These are phyloP conservation scores for Chelon labrosus DNA, from an alignment of 2,797 vertebrate species.

Conservation along the genomic window DNA sequence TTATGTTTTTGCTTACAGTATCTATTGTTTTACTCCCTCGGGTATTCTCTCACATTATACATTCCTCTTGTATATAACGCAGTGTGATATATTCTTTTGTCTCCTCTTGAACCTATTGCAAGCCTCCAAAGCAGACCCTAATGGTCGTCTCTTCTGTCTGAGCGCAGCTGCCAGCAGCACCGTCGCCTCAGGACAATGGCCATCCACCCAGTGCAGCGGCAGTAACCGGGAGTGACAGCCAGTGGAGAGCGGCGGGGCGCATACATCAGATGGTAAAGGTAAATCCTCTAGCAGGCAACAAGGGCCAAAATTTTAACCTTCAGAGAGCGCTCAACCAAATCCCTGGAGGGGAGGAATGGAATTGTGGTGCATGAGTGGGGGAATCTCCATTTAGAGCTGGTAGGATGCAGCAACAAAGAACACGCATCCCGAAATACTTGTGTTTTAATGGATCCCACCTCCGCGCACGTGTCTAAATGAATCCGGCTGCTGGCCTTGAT, in stretches of 20 bases:
- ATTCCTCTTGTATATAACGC: not conserved
- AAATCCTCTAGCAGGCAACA: conserved; percentile 44
- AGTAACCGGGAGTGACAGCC: conserved; percentile 66
- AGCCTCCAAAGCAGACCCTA: conserved; percentile 19
- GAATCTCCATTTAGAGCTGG: conserved; percentile 30
- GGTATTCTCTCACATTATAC: not conserved
- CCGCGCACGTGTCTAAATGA: conserved; percentile 32
- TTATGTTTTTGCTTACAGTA: not conserved
- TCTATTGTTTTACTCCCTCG: not conserved
- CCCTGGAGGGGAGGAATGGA: conserved; percentile 21
- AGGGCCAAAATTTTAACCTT: conserved; percentile 56
- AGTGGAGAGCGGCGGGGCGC: conserved; percentile 38
- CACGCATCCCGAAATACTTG: conserved; percentile 32
- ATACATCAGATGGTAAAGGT: conserved; percentile 60
- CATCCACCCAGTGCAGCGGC: conserved; percentile 34
- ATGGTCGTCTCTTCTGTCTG: conserved; percentile 38
- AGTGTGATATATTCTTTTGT: conserved; percentile 57
- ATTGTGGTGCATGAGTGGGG: conserved; percentile 23
- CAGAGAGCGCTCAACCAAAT: conserved; percentile 33
- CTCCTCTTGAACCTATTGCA: conserved; percentile 36
- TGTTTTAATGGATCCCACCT: conserved; percentile 47
- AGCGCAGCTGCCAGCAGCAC: conserved; percentile 59
- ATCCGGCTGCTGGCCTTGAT: conserved; percentile 36
- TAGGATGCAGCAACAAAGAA: conserved; percentile 44
- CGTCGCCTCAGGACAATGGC: conserved; percentile 56